These are phyloP conservation scores for Papilio polyxenes DNA, from an alignment of 1,140 invertebrate species.

Conservation along the genomic window DNA sequence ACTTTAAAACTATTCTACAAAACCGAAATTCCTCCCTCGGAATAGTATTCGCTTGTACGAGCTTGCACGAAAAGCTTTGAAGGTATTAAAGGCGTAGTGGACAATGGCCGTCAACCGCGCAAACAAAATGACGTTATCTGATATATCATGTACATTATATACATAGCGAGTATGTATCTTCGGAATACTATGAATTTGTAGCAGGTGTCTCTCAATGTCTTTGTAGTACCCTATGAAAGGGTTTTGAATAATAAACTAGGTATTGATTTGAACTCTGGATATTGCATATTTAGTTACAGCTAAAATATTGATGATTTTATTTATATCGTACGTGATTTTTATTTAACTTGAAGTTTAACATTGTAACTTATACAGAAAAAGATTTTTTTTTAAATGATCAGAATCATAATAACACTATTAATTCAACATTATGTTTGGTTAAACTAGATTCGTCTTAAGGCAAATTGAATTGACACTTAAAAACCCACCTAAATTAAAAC, in stretches of 20 bases:
- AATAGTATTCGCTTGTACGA: slow-evolving; percentile 24
- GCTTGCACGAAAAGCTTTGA: slow-evolving; percentile 29
- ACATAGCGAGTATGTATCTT: background rate
- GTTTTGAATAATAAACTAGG: slow-evolving; percentile 7
- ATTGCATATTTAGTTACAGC: background rate
- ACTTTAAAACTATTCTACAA: slow-evolving; percentile 30
- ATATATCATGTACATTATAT: slow-evolving; percentile 15
- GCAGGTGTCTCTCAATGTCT: slow-evolving; percentile 18
- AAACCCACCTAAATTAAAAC: background rate
- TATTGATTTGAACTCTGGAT: background rate
- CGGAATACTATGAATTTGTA: background rate
- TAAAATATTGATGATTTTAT: slow-evolving; percentile 12
- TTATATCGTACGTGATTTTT: background rate
- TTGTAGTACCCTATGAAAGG: background rate
- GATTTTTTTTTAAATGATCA: too few species aligned
- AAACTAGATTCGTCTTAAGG: too few species aligned
- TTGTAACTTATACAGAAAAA: background rate
- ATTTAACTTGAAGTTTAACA: background rate
- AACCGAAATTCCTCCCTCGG: slow-evolving; percentile 19
- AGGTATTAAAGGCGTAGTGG: slow-evolving; percentile 21
- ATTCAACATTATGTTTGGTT: too few species aligned
- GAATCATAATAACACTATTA: too few species aligned
- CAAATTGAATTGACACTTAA: background rate
- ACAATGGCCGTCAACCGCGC: slow-evolving; percentile 26
- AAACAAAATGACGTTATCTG: slow-evolving; percentile 18